Base-by-base conservation (phyloP, 2,888 invertebrate species). In the Andrena haemorrhoa region DNA sequence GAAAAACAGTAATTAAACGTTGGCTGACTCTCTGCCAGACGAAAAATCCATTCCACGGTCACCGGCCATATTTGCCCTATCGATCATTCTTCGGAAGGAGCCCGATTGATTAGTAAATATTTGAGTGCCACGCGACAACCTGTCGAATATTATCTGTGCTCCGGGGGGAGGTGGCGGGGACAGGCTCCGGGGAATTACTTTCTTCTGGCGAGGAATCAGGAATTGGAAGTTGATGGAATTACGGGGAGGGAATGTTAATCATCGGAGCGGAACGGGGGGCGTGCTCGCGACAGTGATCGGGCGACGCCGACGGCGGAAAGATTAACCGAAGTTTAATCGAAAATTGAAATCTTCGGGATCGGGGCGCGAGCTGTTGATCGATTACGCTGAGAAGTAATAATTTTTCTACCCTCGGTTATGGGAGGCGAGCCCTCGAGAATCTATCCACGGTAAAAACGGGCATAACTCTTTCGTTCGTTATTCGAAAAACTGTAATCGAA, bases 1-100 rank as follows among this genome's bases (percentile, higher is more conserved):
- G 47, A 33, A 29, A 60, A 75, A 75, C 35, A 51, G 66, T 60
- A 41, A 77, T 75, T 78, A 78, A 78, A 63, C 61, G 26, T 4
- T 12, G 23, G 53, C 64, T 3, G n/a, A 12, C 7, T 6, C 20
- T 10, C 1, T 8, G 58, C 6, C 29, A 23, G n/a, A 7, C 8
- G 31, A 26, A 49, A 49, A 56, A 33, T 58, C 23, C 23, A 16
- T 10, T 10, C 5, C 4, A 2, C n/a, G 26, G 2, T 7, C 20
- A 2, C 8, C 10, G 12, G 29, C 35, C 41, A 41, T 63, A n/a
- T 72, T 72, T 53, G 29, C 23, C 16, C 64, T 41, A 64, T 72
- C 72, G 51, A 72, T 64, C 64, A 73, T 64, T 53, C 16, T 10
- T 12, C 7, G 23, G 47, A 61, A 51, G 61, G 12, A 61, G 10